A percentile compares a stretch with the other conserved stretches of the same genome.
These are phyloP conservation scores for Thyatira batis DNA, from an alignment of 2,888 invertebrate species.

Conservation along the genomic window DNA sequence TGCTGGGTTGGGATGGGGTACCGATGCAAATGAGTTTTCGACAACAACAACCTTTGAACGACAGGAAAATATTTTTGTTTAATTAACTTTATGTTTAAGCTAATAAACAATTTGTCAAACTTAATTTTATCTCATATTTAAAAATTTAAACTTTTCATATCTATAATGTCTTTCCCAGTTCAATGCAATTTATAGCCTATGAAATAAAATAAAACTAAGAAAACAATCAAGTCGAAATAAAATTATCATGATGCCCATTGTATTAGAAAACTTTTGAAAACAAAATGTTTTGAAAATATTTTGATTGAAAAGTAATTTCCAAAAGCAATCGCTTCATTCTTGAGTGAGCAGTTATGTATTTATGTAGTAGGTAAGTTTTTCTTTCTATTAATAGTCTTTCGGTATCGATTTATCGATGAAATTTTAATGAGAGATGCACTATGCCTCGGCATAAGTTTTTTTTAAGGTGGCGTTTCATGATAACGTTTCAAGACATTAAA, in stretches of 20 bases:
- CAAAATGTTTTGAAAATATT: no score
- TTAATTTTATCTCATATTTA: no score
- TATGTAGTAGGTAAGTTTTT: not conserved
- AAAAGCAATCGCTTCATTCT: not conserved
- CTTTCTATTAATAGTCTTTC: not conserved
- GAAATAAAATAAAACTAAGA: no score
- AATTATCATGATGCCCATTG: no score
- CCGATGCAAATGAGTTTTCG: conserved; percentile 28
- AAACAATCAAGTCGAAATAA: no score
- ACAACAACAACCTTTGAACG: conserved; percentile 49
- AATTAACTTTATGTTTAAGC: conserved; percentile 11
- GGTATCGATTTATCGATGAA: conserved; percentile 7
- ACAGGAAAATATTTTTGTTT: conserved; percentile 55
- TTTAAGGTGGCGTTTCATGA: conserved; percentile 20
- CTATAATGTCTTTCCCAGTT: no score
- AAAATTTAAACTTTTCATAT: no score
- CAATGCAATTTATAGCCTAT: no score
- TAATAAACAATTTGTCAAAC: not conserved
- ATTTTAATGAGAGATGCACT: not conserved
- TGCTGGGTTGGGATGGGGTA: conserved; percentile 21
- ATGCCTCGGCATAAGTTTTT: not conserved
- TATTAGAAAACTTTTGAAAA: no score
- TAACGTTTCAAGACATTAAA: conserved; percentile 15
- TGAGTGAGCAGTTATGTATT: not conserved
- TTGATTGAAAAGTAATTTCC: not conserved